Percentiles rank a stretch among this genome's conserved stretches.
phyloP scores from a whole-genome alignment of 2,888 invertebrate species.

The Allygus modestus region DNA sequence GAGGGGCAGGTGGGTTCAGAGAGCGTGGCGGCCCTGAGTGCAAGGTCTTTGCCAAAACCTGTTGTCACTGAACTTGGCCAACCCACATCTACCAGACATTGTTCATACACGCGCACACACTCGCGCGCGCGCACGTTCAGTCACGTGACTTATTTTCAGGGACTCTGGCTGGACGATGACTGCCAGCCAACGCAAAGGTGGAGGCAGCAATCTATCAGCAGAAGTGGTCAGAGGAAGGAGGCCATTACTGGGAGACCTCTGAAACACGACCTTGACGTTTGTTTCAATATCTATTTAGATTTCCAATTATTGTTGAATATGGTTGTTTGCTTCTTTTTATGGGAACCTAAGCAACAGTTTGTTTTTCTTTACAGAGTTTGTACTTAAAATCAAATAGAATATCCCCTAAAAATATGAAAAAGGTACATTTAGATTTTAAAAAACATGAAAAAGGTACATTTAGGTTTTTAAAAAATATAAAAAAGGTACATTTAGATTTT shows the following conservation, averaged over 20 bases:
- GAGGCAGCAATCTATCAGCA: background rate
- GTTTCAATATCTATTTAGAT: background rate
- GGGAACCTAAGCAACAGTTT: too few species aligned
- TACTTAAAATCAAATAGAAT: too few species aligned
- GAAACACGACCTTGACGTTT: background rate
- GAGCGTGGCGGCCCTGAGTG: conserved; percentile 30
- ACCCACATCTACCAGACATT: conserved; percentile 33
- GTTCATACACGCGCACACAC: background rate
- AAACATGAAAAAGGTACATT: too few species aligned
- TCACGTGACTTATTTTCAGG: background rate
- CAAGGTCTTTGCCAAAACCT: conserved; percentile 45
- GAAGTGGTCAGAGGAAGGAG: background rate
- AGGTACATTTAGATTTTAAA: too few species aligned
- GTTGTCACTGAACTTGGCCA: conserved; percentile 45
- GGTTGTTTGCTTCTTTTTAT: too few species aligned
- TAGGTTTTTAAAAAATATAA: too few species aligned
- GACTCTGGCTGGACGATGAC: background rate
- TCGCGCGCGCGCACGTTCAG: background rate
- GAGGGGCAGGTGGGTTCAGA: conserved; percentile 30
- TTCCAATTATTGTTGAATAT: too few species aligned
- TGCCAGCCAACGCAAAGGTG: background rate
- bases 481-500: too few species aligned
- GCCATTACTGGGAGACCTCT: background rate
- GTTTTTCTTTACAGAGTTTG: too few species aligned
- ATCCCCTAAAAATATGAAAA: too few species aligned